These are phyloP conservation scores for Empidonax alnorum DNA, from an alignment of 2,113 vertebrate species.

Conservation along the genomic window DNA sequence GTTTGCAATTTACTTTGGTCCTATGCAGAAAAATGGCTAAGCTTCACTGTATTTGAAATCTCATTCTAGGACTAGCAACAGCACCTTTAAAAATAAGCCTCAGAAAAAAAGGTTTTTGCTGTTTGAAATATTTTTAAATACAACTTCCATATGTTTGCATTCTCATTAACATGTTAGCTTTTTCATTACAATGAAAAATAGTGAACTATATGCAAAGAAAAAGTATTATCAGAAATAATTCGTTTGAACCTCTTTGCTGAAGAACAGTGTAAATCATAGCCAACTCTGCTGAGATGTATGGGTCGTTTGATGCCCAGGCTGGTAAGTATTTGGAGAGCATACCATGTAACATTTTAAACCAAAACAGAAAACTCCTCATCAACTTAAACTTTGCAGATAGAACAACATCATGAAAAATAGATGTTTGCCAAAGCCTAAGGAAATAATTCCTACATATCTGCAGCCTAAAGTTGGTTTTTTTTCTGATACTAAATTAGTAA, in stretches of 20 bases:
- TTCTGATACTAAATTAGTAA: background rate
- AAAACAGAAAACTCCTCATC: background rate
- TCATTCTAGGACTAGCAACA: background rate
- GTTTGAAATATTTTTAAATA: background rate
- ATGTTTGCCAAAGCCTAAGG: background rate
- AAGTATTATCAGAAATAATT: background rate
- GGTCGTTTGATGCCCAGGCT: background rate
- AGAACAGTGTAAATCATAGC: background rate
- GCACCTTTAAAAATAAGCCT: background rate
- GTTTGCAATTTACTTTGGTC: background rate
- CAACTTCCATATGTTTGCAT: background rate
- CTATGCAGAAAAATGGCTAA: background rate
- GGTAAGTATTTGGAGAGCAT: background rate
- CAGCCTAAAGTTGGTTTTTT: background rate
- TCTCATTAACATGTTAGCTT: background rate
- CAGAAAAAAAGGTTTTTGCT: background rate
- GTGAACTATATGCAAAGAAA: background rate
- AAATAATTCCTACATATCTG: background rate
- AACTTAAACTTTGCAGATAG: background rate
- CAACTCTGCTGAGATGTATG: background rate
- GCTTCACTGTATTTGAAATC: background rate
- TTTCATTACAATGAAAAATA: background rate
- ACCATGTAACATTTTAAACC: background rate
- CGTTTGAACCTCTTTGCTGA: background rate
- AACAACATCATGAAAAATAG: background rate